These are phyloP conservation scores for Notarius lentiginosus DNA, from an alignment of 2,113 vertebrate genomes.

Conservation along the genomic window DNA sequence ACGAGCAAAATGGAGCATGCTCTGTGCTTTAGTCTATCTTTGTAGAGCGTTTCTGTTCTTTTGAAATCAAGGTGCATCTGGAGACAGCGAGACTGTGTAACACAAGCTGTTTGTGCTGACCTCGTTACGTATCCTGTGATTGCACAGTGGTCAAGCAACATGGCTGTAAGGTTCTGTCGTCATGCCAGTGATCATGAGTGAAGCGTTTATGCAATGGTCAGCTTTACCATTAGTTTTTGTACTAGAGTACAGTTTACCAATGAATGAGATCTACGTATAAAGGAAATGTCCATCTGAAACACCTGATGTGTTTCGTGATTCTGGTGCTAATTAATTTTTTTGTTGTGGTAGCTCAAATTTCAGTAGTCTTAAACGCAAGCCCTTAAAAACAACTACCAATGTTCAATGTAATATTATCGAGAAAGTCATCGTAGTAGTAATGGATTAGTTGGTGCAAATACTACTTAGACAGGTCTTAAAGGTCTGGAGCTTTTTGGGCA, in stretches of 20 bases:
- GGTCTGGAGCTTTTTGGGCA: background rate
- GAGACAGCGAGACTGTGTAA: background rate
- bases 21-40: background rate
- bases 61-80: background rate
- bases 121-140: background rate
- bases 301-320: background rate
- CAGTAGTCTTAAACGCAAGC: background rate
- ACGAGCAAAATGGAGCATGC: background rate
- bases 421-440: background rate
- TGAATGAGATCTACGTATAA: background rate
- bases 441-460: background rate
- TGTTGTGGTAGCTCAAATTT: background rate
- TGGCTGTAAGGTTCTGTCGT: background rate
- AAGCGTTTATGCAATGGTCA: background rate
- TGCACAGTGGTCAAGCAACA: background rate
- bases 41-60: background rate
- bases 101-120: background rate
- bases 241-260: background rate
- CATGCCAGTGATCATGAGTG: background rate
- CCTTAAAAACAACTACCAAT: too few species aligned
- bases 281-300: background rate
- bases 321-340: background rate
- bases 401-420: background rate
- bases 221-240: too few species aligned
- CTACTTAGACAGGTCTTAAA: background rate